These are phyloP conservation scores for Palythoa grandiflora DNA, from an alignment of 92 coral and sea anemone species.

Conservation along the genomic window DNA sequence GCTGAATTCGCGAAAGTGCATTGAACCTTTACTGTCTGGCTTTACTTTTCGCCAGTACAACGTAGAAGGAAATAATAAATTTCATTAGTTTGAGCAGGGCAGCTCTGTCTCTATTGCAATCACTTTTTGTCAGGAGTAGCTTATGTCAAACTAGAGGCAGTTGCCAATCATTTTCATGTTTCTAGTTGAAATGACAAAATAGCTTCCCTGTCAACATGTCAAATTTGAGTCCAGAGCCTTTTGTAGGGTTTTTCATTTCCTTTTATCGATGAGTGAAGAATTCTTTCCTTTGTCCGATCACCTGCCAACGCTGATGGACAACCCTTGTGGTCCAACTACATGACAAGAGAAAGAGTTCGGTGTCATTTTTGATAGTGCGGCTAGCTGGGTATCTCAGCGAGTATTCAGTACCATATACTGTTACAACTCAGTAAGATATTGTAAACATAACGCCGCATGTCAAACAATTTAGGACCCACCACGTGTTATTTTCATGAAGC, in stretches of 20 bases:
- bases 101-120: too few species aligned
- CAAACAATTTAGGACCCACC: constrained; percentile 4
- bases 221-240: neutral
- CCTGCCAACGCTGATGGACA: neutral
- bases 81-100: too few species aligned
- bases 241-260: too few species aligned
- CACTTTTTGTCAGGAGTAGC: too few species aligned
- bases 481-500: neutral
- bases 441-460: constrained; percentile 23
- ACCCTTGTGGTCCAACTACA: constrained; percentile 12
- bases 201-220: neutral
- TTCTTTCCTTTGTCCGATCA: neutral
- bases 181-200: too few species aligned
- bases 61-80: too few species aligned
- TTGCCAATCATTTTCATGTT: too few species aligned
- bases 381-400: constrained; percentile 3
- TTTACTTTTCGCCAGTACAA: too few species aligned
- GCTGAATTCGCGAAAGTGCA: too few species aligned
- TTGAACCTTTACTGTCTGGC: too few species aligned
- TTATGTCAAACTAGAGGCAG: too few species aligned
- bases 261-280: constrained; percentile 3
- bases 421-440: constrained; percentile 34
- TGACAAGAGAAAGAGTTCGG: constrained; percentile 13
- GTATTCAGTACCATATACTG: neutral
- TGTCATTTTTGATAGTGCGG: neutral